Conservation (phyloP, 2,113 vertebrate genomes). For the Heterotilapia buettikoferi region DNA sequence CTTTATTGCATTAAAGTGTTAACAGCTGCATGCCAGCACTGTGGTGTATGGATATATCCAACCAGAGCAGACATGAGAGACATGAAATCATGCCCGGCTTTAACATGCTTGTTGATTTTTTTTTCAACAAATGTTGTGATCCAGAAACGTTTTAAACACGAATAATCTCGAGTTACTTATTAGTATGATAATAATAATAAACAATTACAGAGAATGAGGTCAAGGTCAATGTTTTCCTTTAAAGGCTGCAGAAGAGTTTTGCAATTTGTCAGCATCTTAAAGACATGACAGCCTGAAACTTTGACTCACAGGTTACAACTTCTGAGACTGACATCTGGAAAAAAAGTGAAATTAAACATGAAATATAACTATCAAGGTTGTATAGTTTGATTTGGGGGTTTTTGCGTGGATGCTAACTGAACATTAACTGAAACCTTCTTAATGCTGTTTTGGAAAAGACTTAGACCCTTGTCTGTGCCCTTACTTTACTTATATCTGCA, state of each 20-base stretch:
- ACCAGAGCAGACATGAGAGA: neutral
- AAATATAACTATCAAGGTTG: neutral
- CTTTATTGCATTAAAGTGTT: neutral
- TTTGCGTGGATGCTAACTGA: neutral
- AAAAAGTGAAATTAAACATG: neutral
- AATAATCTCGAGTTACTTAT: neutral
- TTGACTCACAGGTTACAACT: neutral
- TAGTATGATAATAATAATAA: neutral
- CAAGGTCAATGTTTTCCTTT: neutral
- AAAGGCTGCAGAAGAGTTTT: neutral
- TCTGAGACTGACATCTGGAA: neutral
- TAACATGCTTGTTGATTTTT: neutral
- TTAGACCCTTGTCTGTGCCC: neutral
- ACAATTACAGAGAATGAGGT: neutral
- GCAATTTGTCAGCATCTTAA: neutral
- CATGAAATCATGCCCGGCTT: neutral
- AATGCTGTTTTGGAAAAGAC: neutral
- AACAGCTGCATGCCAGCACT: neutral
- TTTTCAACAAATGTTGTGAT: neutral
- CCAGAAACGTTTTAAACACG: neutral
- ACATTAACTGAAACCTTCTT: neutral
- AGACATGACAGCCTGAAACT: neutral
- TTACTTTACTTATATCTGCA: neutral
- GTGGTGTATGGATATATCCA: neutral
- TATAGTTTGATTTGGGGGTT: rapidly evolving